Conservation (phyloP, 1,140 invertebrate species). For the Bombus difficillimus region DNA sequence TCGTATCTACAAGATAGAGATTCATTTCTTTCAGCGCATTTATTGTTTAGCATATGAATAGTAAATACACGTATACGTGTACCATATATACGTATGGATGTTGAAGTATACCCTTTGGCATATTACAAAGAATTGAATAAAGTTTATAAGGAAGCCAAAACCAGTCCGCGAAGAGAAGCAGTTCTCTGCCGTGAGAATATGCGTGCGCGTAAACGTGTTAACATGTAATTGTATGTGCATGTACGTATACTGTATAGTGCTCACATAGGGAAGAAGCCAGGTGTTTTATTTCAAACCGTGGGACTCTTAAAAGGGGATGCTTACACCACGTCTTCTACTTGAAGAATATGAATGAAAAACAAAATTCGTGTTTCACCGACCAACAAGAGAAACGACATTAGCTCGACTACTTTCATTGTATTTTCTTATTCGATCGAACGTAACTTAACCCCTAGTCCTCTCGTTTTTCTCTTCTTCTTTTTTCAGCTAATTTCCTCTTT, state of each 20-base stretch:
- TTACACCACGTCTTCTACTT: constrained; percentile 69
- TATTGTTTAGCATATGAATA: constrained; percentile 82
- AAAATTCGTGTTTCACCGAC: constrained; percentile 76
- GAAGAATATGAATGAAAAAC: constrained; percentile 79
- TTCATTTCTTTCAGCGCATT: constrained; percentile 79
- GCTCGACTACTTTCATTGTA: constrained; percentile 75
- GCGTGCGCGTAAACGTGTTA: constrained; percentile 50
- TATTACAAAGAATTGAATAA: constrained; percentile 82
- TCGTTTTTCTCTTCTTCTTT: constrained; percentile 12
- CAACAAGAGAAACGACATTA: constrained; percentile 25
- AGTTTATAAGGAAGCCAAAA: constrained; percentile 80
- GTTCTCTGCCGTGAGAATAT: constrained; percentile 62
- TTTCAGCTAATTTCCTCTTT: constrained; percentile 54
- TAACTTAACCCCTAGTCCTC: constrained; percentile 67
- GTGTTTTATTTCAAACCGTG: constrained; percentile 81
- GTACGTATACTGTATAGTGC: constrained; percentile 17
- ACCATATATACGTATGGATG: constrained; percentile 41
- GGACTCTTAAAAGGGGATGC: constrained; percentile 79
- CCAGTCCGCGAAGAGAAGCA: constrained; percentile 71
- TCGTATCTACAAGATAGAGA: constrained; percentile 73
- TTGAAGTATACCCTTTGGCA: constrained; percentile 74
- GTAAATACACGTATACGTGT: not conserved
- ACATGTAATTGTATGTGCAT: constrained; percentile 48
- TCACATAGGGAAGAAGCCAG: constrained; percentile 71
- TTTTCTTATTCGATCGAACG: constrained; percentile 76